Conservation (phyloP, 1,140 invertebrate species). For the Caenorhabditis elegans region DNA sequence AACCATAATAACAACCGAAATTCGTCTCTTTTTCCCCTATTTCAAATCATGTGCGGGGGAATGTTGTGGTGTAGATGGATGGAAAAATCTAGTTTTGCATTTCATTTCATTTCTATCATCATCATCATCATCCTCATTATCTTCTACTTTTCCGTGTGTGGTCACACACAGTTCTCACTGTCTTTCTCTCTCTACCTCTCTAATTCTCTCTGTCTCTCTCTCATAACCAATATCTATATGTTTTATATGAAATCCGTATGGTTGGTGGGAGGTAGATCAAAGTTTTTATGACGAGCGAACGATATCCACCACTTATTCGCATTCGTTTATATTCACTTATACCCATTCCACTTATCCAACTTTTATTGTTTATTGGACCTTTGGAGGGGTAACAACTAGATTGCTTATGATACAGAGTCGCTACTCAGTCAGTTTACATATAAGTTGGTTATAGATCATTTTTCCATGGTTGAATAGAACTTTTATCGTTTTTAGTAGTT, state of each 20-base stretch:
- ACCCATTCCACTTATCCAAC: too few species aligned
- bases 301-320: neutral
- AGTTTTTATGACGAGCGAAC: slow-evolving; percentile 23
- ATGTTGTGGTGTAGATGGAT: neutral
- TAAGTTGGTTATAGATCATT: too few species aligned
- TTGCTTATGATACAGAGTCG: too few species aligned
- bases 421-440: too few species aligned
- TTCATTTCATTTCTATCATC: neutral
- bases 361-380: too few species aligned
- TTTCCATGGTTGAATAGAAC: too few species aligned
- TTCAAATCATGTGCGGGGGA: neutral
- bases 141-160: neutral
- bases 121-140: neutral
- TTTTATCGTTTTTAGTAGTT: too few species aligned
- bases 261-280: neutral
- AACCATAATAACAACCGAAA: neutral
- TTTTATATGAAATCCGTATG: neutral
- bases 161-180: too few species aligned
- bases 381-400: too few species aligned
- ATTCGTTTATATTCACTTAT: neutral
- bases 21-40: neutral
- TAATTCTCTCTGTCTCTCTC: neutral
- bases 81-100: slow-evolving; percentile 20
- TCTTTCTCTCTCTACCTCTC: neutral
- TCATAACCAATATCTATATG: too few species aligned